Evolutionary conservation across 2,113 vertebrate genomes (phyloP), one percentile per base, ranked within the genome.

Genomic region (Atrichornis clamosus): DNA sequence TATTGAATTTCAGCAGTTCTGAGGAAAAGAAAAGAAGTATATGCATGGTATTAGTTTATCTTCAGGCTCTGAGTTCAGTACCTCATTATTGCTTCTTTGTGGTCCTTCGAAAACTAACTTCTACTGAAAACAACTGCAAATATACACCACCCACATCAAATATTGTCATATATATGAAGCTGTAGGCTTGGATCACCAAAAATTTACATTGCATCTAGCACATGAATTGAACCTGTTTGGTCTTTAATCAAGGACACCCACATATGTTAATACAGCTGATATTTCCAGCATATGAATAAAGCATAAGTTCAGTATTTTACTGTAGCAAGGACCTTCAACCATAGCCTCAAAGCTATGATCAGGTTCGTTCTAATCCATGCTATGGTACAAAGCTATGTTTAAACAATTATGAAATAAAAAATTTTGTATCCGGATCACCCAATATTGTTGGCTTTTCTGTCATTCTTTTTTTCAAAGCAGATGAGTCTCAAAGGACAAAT

Each of bases 361-460:
- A 41, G 3, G 8, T 59, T 75, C 81, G 19, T 10, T 77, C 27
- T 74, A 11, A 1, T 77, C 23, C 52, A 41, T 0, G 0, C 11
- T 87, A 7, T 16, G 19, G 2, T 63, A 75, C 0, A 0, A 56
- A 89, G 11, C 12, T 8, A 13, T 58, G 8, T 53, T 87, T 75
- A 81, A 95, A 78, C 9, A 63, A 35, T 60, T 55, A 8, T 0
- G 0, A 50, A 70, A n/a, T n/a, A 80, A 21, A 58, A 63, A 83
- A 55, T 1, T 20, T 65, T 73, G 27, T 62, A 85, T 65, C 8
- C 17, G 52, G 32, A 33, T 59, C 39, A 77, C 39, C 33, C 50
- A 77, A 13, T 67, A n/a, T 50, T 75, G 39, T 59, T 89, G 28
- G 6, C n/a, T 85, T 82, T 75, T 85, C 49, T 64, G 13, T 17